Evolutionary conservation across 2,113 vertebrate species (phyloP).

Genomic region (Rhegmatorhina hoffmannsi): DNA sequence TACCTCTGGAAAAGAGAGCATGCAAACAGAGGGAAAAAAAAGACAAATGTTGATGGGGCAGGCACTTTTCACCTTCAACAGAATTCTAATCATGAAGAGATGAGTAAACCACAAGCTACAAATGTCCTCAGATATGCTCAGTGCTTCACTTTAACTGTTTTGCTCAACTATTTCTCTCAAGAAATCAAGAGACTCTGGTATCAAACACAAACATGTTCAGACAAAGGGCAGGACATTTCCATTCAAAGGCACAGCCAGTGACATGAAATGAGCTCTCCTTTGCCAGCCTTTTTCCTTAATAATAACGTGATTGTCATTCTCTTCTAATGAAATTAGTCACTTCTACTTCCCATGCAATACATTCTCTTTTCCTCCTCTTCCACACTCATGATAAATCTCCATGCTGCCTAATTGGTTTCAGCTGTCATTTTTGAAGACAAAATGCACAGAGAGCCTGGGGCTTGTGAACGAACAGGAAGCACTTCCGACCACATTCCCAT

Average conservation of each 20-base stretch:
- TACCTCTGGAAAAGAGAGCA: neutral
- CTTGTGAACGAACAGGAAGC: conserved; percentile 70
- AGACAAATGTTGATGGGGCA: neutral
- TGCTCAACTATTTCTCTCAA: neutral
- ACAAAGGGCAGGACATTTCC: neutral
- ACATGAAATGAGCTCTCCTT: neutral
- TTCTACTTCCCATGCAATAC: conserved; percentile 48
- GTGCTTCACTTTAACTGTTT: neutral
- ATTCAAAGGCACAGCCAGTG: neutral
- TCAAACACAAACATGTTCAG: neutral
- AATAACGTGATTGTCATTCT: neutral
- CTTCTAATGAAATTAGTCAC: conserved; percentile 66
- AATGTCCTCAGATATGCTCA: neutral
- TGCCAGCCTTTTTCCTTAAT: neutral
- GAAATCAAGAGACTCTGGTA: neutral
- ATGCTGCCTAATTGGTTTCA: conserved; percentile 76
- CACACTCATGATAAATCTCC: conserved; percentile 62
- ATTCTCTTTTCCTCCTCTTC: conserved; percentile 13
- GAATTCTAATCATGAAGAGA: conserved; percentile 28
- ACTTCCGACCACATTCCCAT: conserved; percentile 74
- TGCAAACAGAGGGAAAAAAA: neutral
- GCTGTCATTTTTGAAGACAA: conserved; percentile 74
- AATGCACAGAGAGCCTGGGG: conserved; percentile 68
- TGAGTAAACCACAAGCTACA: neutral
- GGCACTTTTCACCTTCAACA: neutral